These are phyloP conservation scores for Limnephilus marmoratus DNA, from an alignment of 2,888 invertebrate genomes.

Conservation along the genomic window DNA sequence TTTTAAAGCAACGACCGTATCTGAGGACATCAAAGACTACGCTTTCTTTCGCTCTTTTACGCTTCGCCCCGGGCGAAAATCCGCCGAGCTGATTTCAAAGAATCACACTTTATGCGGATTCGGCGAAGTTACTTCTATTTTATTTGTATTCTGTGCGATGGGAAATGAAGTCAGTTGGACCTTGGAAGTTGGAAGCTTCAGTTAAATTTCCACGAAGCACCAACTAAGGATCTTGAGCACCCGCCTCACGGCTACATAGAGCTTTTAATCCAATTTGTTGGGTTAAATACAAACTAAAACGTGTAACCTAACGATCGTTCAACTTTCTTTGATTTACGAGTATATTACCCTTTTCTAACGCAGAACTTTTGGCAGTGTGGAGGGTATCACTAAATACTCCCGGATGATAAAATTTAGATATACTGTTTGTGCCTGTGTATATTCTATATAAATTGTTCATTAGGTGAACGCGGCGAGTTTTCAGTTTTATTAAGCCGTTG, in stretches of 20 bases:
- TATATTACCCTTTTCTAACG: neutral
- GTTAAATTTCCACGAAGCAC: neutral
- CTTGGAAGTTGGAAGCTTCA: neutral
- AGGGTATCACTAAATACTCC: neutral
- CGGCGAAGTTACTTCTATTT: neutral
- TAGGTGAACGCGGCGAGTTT: neutral
- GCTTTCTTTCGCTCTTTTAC: neutral
- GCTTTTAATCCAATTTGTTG: neutral
- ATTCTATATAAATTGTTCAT: neutral
- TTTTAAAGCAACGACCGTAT: neutral
- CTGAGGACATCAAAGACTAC: neutral
- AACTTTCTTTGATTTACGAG: neutral
- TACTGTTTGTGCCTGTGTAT: neutral
- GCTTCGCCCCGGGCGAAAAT: neutral
- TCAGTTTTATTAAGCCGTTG: too few species aligned
- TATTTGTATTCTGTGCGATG: neutral
- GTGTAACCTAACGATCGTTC: neutral
- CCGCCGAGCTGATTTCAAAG: neutral
- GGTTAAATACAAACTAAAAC: neutral
- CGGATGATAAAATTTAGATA: neutral
- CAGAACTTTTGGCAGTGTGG: neutral
- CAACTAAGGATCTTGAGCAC: neutral
- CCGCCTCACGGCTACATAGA: neutral
- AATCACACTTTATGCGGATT: neutral
- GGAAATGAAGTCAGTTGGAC: neutral